These are phyloP conservation scores for Halocynthia roretzi DNA, from an alignment of 23 tunicate species.

Conservation along the genomic window DNA sequence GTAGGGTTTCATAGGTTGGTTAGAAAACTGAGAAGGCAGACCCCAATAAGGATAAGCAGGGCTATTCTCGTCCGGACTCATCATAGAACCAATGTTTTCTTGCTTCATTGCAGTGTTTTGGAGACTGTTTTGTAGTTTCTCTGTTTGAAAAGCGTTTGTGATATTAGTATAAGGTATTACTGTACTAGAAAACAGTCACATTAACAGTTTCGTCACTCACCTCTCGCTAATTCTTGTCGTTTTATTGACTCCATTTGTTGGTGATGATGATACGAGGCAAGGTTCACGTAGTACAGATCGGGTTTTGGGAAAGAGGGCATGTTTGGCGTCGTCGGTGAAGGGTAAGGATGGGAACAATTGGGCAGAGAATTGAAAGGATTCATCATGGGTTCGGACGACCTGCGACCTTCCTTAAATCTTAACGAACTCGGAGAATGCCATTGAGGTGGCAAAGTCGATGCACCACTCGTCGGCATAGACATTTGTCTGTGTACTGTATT, in stretches of 20 bases:
- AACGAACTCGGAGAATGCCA: conserved; percentile 4
- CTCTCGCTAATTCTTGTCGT: conserved; percentile 71
- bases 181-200: conserved; percentile 1
- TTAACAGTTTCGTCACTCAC: conserved; percentile 3
- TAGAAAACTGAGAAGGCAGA: not conserved
- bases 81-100: conserved; percentile 9
- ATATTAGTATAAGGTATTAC: too few species aligned
- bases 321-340: not conserved
- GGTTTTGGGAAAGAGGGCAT: conserved; percentile 17
- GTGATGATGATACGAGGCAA: conserved; percentile 68
- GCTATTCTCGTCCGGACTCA: conserved; percentile 7
- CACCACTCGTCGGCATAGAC: conserved; percentile 43
- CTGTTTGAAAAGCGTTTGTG: not conserved
- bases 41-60: conserved; percentile 6
- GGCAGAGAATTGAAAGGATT: conserved; percentile 31
- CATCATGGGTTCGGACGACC: conserved; percentile 63
- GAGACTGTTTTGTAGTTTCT: conserved; percentile 16
- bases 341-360: conserved; percentile 23
- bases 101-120: conserved; percentile 24
- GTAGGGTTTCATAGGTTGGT: conserved; percentile 4
- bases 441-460: conserved; percentile 3
- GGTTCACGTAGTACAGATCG: conserved; percentile 64
- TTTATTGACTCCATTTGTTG: conserved; percentile 66
- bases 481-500: conserved; percentile 57
- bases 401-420: conserved; percentile 17